Base-by-base conservation (phyloP, 2,888 invertebrate genomes). In the Bimastos eiseni region DNA sequence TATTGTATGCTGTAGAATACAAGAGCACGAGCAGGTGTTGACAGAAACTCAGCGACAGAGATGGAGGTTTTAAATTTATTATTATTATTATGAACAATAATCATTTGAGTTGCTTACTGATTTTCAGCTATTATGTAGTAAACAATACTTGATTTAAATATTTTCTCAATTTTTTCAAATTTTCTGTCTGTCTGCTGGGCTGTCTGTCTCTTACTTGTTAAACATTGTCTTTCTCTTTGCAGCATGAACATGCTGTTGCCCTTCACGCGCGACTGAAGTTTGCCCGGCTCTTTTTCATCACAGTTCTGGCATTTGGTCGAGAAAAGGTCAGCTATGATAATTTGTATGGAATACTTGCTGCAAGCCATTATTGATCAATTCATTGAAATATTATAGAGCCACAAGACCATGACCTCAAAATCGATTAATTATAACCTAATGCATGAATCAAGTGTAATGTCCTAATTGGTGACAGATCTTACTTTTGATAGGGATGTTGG, bases 271-370 rank as follows among this genome's bases (percentile, higher is more conserved):
- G 99, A 92, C 96, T 98, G 90, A 97, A 97, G 93, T 98, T 98
- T 94, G 97, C 97, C 88, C 96, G 98, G 92, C 96, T 98, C 94
- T 96, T 98, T 93, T 97, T 98, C 94, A 97, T 98, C 95, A 97
- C 97, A 3, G 96, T 98, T 55, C 95, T 97, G 19, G 94, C 97
- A 91, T 96, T 97, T 94, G 96, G 96, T 3, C 95, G 94, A 92
- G 95, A 95, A 92, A 95, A 94, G 94, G 95, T 94, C 91, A n/a
- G 70, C 30, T 55, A 30, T 55, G 24, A 13, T 55, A 4, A 41
- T 34, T 34, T 88, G 19, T n/a, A 55, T 44, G 34, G 24, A 49
- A 34, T n/a, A n/a, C 33, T 24, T 88, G 36, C 17, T 70, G 70
- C 70, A 30, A n/a, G 37, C 38, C 24, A 6, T 37, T 34, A n/a